A percentile compares a stretch with the other conserved stretches of the same genome.
phyloP scores from a whole-genome alignment of 1,140 invertebrate species.

The Drosophila sechellia region DNA sequence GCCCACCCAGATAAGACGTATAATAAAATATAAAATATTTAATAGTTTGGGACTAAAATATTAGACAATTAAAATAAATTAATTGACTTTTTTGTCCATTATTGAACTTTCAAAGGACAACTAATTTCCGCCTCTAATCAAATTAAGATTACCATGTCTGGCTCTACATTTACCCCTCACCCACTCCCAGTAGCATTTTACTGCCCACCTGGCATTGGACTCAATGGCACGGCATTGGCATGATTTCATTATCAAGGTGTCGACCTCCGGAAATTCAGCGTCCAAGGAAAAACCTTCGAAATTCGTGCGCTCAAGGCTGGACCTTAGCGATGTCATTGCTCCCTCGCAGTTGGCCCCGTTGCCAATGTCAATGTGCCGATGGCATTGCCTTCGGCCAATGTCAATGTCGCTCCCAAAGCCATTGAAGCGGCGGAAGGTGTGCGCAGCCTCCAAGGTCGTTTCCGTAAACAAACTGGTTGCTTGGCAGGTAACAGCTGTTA shows the following conservation, averaged over 20 bases:
- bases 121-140: slow-evolving; percentile 1
- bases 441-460: slow-evolving; percentile 64
- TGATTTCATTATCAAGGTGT: slow-evolving; percentile 69
- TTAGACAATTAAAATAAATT: no score
- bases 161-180: slow-evolving; percentile 29
- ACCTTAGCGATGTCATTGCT: slow-evolving; percentile 73
- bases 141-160: neutral
- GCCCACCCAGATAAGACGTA: no score
- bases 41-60: no score
- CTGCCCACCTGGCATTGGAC: slow-evolving; percentile 52
- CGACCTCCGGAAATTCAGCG: slow-evolving; percentile 64
- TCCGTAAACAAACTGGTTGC: slow-evolving; percentile 61
- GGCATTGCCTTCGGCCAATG: slow-evolving; percentile 44
- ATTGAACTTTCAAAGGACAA: neutral
- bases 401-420: slow-evolving; percentile 64
- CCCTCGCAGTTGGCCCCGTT: slow-evolving; percentile 59
- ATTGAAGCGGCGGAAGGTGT: slow-evolving; percentile 41
- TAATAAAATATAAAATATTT: no score
- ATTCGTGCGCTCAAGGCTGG: slow-evolving; percentile 70
- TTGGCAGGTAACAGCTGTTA: slow-evolving; percentile 16
- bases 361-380: slow-evolving; percentile 40
- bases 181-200: slow-evolving; percentile 23
- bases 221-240: slow-evolving; percentile 72
- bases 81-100: no score
- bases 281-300: slow-evolving; percentile 77